These are phyloP conservation scores for Pachycephus smyrnensis DNA, from an alignment of 2,888 invertebrate species.

Conservation along the genomic window DNA sequence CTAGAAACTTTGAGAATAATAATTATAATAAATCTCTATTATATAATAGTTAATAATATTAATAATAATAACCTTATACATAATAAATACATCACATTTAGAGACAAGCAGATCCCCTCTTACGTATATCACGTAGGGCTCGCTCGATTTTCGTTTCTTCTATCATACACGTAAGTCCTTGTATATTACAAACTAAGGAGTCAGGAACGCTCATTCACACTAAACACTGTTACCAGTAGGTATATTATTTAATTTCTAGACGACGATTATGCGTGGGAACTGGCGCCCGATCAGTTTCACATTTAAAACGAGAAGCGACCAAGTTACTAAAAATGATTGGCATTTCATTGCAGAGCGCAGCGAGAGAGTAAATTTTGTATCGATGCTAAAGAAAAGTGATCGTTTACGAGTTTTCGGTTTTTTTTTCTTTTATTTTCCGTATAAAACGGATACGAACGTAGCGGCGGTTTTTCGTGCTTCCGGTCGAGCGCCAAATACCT, in stretches of 20 bases:
- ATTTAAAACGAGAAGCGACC: background rate
- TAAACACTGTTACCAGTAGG: slow-evolving; percentile 3
- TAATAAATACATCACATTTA: slow-evolving; percentile 53
- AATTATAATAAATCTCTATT: slow-evolving; percentile 32
- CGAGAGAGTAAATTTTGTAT: background rate
- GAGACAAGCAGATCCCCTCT: slow-evolving; percentile 40
- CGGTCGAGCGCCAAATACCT: background rate
- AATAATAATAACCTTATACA: slow-evolving; percentile 32
- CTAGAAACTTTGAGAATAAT: slow-evolving; percentile 8
- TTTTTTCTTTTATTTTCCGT: background rate
- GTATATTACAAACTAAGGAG: slow-evolving; percentile 32
- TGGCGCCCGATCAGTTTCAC: background rate
- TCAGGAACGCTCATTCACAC: slow-evolving; percentile 15
- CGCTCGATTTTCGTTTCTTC: slow-evolving; percentile 25
- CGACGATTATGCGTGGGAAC: background rate
- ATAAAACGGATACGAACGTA: background rate
- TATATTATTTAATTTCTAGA: slow-evolving; percentile 10
- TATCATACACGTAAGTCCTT: slow-evolving; percentile 6
- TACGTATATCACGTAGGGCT: slow-evolving; percentile 35
- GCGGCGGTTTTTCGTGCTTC: background rate
- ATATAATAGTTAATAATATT: slow-evolving; percentile 33
- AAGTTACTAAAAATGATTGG: background rate
- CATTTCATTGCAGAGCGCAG: background rate
- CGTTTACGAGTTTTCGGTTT: background rate
- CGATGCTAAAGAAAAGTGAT: background rate